Base-by-base conservation (phyloP, 2,797 vertebrate species). In the Muscicapa striata region DNA sequence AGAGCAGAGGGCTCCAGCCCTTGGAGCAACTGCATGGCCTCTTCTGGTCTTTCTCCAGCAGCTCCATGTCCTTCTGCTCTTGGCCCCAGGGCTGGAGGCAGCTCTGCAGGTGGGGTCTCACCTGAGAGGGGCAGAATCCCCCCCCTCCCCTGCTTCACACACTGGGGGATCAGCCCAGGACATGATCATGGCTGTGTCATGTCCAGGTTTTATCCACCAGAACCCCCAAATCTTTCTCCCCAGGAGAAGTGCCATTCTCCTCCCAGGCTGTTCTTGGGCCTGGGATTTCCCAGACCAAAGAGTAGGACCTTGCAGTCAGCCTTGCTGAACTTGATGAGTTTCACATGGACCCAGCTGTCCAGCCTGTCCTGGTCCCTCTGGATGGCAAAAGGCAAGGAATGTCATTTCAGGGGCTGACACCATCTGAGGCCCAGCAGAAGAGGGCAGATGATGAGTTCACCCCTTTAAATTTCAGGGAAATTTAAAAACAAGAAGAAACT, bases 1-100 rank as follows among this genome's bases (percentile, higher is more conserved):
- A 69, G n/a, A 52, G 46, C 46, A 54, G 73, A 86, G 24, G 5
- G 6, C 13, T 62, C 24, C 73, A 77, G 20, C 41, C 24, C 12
- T 22, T 0, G 3, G 30, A 48, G 1, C 8, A 36, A 4, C 30
- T 69, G 49, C 0, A 0, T 4, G 34, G 17, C 6, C 8, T 55
- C 58, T 12, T 63, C 36, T 86, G 43, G 5, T 1, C 18, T 43
- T 1, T 1, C 21, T 77, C 4, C 49, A 69, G 6, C 57, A 63
- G 21, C 18, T 70, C 74, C 58, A 63, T 0, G 0, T 63, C 27
- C n/a, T 59, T 2, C 27, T 79, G 15, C 1, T 57, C 18, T 23
- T 70, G 43, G 19, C 0, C 22, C 9, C 45, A 51, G 38, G 0
- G 1, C 23, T 72, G 38, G 32, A 12, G 26, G 26, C 23, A 58